Percentiles rank a stretch among this genome's conserved stretches.
Conservation (phyloP, 92 coral and sea anemone genomes). For the Metridium senile region DNA sequence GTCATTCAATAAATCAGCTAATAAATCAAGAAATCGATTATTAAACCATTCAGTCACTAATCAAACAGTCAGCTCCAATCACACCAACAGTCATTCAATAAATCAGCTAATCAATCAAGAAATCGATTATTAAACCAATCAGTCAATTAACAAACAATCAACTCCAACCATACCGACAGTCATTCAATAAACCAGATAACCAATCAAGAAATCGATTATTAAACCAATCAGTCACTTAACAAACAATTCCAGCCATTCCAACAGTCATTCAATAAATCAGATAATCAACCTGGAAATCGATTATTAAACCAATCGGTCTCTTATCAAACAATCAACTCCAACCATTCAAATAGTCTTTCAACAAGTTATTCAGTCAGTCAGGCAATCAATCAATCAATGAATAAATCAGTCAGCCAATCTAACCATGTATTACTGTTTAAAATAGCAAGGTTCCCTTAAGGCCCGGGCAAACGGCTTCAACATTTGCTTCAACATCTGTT, state of each 20-base stretch:
- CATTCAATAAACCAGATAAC: slow-evolving; percentile 13
- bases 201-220: not conserved
- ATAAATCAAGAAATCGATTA: not conserved
- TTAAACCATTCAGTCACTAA: no score
- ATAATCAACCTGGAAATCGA: not conserved
- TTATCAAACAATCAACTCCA: not conserved
- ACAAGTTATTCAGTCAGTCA: no score
- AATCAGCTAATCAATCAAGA: not conserved
- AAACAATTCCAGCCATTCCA: not conserved
- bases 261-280: not conserved
- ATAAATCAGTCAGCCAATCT: not conserved
- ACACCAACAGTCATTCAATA: not conserved
- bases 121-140: not conserved
- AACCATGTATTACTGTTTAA: not conserved
- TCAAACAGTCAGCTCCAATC: not conserved
- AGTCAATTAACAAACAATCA: not conserved
- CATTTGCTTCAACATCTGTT: no score
- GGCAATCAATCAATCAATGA: not conserved
- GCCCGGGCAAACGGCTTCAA: no score
- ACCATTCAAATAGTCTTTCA: not conserved
- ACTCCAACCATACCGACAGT: not conserved
- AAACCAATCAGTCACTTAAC: not conserved
- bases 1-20: not conserved
- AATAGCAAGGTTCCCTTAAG: no score
- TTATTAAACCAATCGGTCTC: not conserved